Base-by-base conservation (phyloP, 2,888 invertebrate species). In the Stenotaenia linearis region DNA sequence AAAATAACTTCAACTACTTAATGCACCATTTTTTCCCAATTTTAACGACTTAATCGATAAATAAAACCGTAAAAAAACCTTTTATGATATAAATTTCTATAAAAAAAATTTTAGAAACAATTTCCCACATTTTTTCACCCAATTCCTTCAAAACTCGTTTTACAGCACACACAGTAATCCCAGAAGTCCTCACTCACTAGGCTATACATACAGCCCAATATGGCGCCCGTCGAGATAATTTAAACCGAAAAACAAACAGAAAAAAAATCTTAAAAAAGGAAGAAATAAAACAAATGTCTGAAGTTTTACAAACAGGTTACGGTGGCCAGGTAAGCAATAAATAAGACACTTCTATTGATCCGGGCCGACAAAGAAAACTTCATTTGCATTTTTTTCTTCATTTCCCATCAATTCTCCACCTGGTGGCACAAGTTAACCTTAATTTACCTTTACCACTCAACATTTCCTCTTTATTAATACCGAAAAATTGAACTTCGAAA, bases 331-430 rank as follows among this genome's bases (percentile, higher is more conserved):
- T 25, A 61, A 28, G 61, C 28, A 61, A 61, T 61, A 61, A 61
- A 61, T 61, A 61, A 61, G 61, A 61, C 61, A 61, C 61, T 61
- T 23, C 61, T 61, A 61, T 61, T 61, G 61, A 61, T 61, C 28
- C 61, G 15, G 25, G 61, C 61, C 61, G 61, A 61, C 61, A 61
- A 61, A 61, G 61, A 61, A 61, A 61, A 61, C 61, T 61, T 61
- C 23, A 61, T 61, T 61, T 61, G 15, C 61, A 61, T 61, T 61
- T 61, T 61, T 61, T 61, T 7, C 23, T 61, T 28, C 23, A 25
- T 61, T 61, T 61, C 25, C 61, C 61, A 61, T 61, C 61, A 23
- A 61, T 61, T 61, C 61, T 61, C 23, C 61, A 61, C 28, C 61
- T 61, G 61, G 61, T 28, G 61, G 61, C 28, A 9, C 23, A 25